A percentile compares a stretch with the other conserved stretches of the same genome.
These are phyloP conservation scores for Tangara arthus DNA, from an alignment of 2,797 vertebrate genomes.

Conservation along the genomic window DNA sequence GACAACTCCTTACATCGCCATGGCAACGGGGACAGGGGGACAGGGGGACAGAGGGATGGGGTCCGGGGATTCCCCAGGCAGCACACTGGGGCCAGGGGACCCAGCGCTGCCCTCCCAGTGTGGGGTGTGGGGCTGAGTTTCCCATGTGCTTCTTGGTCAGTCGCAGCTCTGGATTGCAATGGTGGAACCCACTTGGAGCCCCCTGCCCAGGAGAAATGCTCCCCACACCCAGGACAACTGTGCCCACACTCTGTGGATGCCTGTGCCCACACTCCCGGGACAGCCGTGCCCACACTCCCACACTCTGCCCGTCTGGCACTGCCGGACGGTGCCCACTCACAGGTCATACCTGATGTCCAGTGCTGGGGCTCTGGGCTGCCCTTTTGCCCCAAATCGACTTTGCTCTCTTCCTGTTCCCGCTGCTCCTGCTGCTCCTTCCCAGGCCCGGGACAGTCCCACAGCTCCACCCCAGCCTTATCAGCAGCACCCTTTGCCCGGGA, in stretches of 20 bases:
- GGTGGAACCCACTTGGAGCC: fast-evolving
- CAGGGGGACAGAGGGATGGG: not conserved
- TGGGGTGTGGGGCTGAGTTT: not conserved
- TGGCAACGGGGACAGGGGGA: not conserved
- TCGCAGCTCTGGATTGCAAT: fast-evolving
- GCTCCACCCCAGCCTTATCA: slow-evolving; percentile 32
- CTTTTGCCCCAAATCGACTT: not conserved
- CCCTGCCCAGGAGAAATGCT: fast-evolving
- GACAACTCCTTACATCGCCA: not conserved
- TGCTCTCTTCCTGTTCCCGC: not conserved
- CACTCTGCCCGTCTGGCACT: fast-evolving
- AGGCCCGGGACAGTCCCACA: not conserved
- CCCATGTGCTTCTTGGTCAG: not conserved
- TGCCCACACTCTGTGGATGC: fast-evolving
- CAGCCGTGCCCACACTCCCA: not conserved
- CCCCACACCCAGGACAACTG: fast-evolving
- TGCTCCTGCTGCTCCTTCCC: not conserved
- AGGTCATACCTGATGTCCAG: not conserved
- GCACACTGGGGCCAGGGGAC: not conserved
- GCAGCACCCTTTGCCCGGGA: slow-evolving; percentile 31
- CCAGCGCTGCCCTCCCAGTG: not conserved
- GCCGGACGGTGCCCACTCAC: fast-evolving
- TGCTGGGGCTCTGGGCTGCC: not conserved
- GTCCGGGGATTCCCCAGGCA: not conserved
- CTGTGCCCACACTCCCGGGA: not conserved